These are phyloP conservation scores for Galagoides demidoff DNA, from an alignment of 2,797 vertebrate genomes.

Conservation along the genomic window DNA sequence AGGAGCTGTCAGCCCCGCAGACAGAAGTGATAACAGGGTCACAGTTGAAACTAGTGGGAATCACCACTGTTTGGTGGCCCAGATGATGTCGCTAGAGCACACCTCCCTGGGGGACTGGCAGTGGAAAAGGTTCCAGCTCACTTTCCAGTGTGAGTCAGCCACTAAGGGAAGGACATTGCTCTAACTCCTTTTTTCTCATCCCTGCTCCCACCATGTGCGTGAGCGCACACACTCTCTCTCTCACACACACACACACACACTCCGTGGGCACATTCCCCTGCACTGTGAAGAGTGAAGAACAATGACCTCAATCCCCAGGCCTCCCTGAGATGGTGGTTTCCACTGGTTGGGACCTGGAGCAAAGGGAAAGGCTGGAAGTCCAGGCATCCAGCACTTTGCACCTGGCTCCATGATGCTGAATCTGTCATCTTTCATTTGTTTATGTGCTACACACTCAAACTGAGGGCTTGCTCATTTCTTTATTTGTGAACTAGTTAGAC, in stretches of 20 bases:
- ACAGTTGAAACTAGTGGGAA: not conserved
- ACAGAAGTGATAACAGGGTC: not conserved
- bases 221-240: no score
- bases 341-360: not conserved
- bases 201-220: not conserved
- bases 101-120: not conserved
- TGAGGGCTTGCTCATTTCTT: not conserved
- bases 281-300: not conserved
- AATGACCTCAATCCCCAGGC: not conserved
- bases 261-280: not conserved
- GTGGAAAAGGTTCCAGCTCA: not conserved
- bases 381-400: not conserved
- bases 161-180: not conserved
- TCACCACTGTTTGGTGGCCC: not conserved
- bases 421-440: not conserved
- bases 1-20: not conserved
- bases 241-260: not conserved
- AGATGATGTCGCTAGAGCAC: not conserved
- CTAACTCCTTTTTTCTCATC: not conserved
- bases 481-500: not conserved
- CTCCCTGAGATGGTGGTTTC: not conserved
- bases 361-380: not conserved
- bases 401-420: not conserved
- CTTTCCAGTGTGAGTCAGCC: not conserved
- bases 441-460: not conserved